Percentiles rank a stretch among this genome's conserved stretches.
Evolutionary conservation across 2,797 vertebrate species (phyloP).

Genomic region (Masticophis lateralis): DNA sequence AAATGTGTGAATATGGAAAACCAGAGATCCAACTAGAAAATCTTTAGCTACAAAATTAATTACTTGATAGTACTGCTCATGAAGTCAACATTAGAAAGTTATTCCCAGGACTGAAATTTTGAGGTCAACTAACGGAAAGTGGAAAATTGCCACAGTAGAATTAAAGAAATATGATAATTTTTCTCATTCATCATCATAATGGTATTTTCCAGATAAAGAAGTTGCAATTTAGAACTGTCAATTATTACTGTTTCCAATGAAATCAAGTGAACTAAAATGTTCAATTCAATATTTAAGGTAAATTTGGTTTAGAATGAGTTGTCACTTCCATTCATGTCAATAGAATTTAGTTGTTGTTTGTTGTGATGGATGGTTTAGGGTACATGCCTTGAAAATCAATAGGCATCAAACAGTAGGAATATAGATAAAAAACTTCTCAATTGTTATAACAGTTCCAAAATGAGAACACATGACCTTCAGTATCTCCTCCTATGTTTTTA

Average conservation of each 20-base stretch:
- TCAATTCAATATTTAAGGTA: neutral
- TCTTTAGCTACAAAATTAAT: neutral
- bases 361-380: neutral
- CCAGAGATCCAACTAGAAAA: neutral
- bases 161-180: neutral
- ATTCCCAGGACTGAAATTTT: neutral
- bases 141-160: neutral
- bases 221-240: neutral
- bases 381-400: neutral
- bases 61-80: neutral
- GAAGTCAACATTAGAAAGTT: neutral
- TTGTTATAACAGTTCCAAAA: neutral
- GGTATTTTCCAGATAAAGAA: neutral
- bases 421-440: neutral
- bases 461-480: conserved; percentile 12
- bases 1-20: neutral
- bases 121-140: neutral
- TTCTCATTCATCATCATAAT: neutral
- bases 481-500: neutral
- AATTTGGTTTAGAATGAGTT: neutral
- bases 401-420: neutral
- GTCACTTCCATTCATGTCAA: neutral
- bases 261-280: neutral
- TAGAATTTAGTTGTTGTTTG: neutral
- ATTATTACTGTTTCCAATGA: neutral